phyloP scores from a whole-genome alignment of 2,113 vertebrate species.

The Halcyon malimbica region DNA sequence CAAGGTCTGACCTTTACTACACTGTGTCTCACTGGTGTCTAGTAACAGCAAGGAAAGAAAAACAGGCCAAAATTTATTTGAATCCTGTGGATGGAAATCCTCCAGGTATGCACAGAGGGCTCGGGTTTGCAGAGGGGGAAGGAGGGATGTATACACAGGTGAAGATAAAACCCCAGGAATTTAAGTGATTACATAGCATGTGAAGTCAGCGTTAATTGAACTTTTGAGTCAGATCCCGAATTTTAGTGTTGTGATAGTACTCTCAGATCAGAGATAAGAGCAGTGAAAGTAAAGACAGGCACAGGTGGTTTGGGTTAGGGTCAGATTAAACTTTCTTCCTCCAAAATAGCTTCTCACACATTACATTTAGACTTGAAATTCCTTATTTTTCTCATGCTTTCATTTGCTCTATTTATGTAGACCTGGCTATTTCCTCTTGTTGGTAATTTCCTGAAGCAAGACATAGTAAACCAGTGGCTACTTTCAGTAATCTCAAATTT shows the following conservation, averaged over 20 bases:
- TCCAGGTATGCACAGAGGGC: not conserved
- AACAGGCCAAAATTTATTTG: not conserved
- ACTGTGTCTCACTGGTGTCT: not conserved
- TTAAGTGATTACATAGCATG: slow-evolving; percentile 10
- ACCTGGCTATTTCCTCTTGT: slow-evolving; percentile 23
- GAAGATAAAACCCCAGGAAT: slow-evolving; percentile 34
- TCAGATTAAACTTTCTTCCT: slow-evolving; percentile 25
- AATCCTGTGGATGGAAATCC: not conserved
- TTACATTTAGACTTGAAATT: slow-evolving; percentile 20
- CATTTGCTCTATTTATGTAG: slow-evolving; percentile 20
- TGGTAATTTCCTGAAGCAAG: slow-evolving; percentile 46
- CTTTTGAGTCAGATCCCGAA: slow-evolving; percentile 23
- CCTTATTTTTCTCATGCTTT: slow-evolving; percentile 1
- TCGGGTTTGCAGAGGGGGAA: not conserved
- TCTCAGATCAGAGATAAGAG: slow-evolving; percentile 19
- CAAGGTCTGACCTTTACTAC: not conserved
- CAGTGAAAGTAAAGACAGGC: not conserved
- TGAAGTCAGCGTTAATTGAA: slow-evolving; percentile 49
- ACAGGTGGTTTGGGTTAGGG: not conserved
- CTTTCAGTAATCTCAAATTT: not conserved
- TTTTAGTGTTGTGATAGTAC: slow-evolving; percentile 7
- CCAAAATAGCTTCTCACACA: slow-evolving; percentile 19
- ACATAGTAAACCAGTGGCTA: not conserved
- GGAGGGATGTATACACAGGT: not conserved
- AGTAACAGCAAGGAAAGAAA: slow-evolving; percentile 15